Conservation (phyloP, 1,140 invertebrate genomes). For the Oreohelix idahoensis region DNA sequence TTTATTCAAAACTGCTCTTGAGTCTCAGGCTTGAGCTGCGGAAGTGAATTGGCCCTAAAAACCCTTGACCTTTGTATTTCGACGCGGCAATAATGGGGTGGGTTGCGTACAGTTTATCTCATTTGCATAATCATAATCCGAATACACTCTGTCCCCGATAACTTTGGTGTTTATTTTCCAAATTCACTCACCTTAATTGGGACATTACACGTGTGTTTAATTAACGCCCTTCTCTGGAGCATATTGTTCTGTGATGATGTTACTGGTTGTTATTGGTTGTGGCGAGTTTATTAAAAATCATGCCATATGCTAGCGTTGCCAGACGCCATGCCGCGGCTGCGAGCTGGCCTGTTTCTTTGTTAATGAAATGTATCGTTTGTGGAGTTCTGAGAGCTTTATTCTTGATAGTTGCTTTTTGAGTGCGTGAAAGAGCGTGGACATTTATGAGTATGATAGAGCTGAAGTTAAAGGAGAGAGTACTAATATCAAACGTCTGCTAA, state of each 20-base stretch:
- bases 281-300: background rate
- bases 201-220: constrained; percentile 6
- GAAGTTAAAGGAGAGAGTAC: no score
- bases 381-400: no score
- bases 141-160: background rate
- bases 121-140: constrained; percentile 11
- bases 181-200: constrained; percentile 2
- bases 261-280: background rate
- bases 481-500: no score
- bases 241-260: background rate
- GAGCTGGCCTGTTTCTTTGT: background rate
- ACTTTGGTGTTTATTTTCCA: background rate
- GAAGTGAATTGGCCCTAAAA: background rate
- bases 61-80: background rate
- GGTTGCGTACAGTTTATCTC: background rate
- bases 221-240: background rate
- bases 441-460: no score
- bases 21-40: background rate
- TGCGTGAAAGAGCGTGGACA: no score
- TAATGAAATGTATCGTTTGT: background rate
- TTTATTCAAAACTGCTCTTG: background rate
- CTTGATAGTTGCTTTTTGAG: no score
- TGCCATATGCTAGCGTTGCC: background rate
- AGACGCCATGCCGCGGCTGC: background rate
- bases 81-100: background rate